A percentile compares a stretch with the other conserved stretches of the same genome.
These are phyloP conservation scores for Dermolepida albohirtum DNA, from an alignment of 2,888 invertebrate genomes.

Conservation along the genomic window DNA sequence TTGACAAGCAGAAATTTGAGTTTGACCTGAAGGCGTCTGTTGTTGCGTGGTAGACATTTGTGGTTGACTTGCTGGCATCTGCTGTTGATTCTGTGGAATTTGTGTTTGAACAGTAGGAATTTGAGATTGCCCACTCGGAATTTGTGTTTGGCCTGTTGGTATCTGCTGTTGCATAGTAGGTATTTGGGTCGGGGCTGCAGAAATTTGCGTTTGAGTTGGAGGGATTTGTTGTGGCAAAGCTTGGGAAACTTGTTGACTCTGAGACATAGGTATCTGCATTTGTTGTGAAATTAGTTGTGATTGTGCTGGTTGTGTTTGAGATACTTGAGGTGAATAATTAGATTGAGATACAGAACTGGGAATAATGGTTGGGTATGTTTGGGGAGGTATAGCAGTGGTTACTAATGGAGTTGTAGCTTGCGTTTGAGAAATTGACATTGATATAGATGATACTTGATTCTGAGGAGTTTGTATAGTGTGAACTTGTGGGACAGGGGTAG, in stretches of 20 bases:
- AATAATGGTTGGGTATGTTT: constrained; percentile 16
- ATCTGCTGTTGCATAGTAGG: constrained; percentile 50
- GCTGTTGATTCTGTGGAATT: constrained; percentile 10
- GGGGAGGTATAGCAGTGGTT: constrained; percentile 9
- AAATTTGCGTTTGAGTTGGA: constrained; percentile 42
- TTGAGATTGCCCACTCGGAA: neutral
- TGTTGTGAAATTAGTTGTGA: constrained; percentile 36
- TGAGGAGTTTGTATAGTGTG: constrained; percentile 40
- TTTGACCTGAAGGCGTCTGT: constrained; percentile 39
- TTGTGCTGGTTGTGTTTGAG: constrained; percentile 15
- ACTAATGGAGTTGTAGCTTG: constrained; percentile 36
- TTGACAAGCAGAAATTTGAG: constrained; percentile 18
- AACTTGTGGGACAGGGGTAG: constrained; percentile 42
- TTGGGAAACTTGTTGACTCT: constrained; percentile 47
- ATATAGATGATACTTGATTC: constrained; percentile 41
- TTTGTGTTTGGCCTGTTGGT: neutral
- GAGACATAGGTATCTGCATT: constrained; percentile 40
- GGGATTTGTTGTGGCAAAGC: constrained; percentile 14
- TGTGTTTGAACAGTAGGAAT: constrained; percentile 44
- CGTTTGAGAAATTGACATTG: constrained; percentile 33
- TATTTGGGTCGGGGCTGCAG: constrained; percentile 42
- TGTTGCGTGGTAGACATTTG: constrained; percentile 35
- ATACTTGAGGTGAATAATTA: constrained; percentile 30
- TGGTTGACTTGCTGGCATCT: constrained; percentile 30
- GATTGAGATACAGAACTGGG: constrained; percentile 30